Conservation (phyloP, 2,113 vertebrate genomes). For the Ranitomeya variabilis region DNA sequence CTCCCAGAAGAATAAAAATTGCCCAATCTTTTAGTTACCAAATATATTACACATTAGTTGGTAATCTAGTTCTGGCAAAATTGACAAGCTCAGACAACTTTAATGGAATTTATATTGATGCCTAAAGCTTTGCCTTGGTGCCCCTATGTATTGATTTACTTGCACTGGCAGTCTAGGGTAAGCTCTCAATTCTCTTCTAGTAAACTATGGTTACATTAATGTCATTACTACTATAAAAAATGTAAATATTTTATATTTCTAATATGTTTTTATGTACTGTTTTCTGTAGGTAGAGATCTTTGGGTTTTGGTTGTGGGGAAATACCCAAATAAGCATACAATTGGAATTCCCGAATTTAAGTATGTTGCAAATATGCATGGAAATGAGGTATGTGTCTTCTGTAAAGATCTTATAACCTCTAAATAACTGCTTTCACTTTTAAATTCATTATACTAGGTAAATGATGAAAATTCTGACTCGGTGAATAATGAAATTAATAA, state of each 20-base stretch:
- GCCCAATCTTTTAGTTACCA: no score
- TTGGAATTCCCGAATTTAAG: slow-evolving; percentile 91
- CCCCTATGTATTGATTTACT: neutral
- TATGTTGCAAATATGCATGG: slow-evolving; percentile 95
- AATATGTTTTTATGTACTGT: slow-evolving; percentile 65
- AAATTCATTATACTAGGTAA: neutral
- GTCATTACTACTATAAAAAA: neutral
- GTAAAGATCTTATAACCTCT: neutral
- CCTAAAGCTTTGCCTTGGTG: no score
- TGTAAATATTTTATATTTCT: neutral
- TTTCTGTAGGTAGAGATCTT: slow-evolving; percentile 82
- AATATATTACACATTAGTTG: no score
- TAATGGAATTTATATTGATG: no score
- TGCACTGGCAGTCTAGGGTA: neutral
- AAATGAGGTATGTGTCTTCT: slow-evolving; percentile 81
- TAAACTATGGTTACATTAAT: neutral
- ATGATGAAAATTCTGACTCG: no score
- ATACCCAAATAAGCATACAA: slow-evolving; percentile 77
- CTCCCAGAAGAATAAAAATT: no score
- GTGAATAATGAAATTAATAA: no score
- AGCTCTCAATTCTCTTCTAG: neutral
- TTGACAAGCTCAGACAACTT: no score
- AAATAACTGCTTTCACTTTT: neutral
- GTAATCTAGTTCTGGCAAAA: no score
- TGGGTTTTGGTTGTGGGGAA: slow-evolving; percentile 87